Conservation (phyloP, 1,140 invertebrate genomes). For the Pantala flavescens region DNA sequence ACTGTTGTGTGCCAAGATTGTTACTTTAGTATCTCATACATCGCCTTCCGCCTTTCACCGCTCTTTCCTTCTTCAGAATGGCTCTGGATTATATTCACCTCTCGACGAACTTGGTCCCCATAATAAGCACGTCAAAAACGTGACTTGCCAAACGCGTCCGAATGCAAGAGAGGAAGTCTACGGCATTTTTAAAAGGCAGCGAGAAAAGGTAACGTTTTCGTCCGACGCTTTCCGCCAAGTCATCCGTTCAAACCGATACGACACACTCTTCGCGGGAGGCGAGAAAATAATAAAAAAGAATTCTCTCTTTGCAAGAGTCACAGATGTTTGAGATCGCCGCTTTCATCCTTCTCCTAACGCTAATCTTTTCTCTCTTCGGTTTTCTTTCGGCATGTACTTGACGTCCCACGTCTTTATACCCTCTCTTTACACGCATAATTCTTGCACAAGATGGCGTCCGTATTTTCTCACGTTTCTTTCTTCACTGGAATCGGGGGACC, state of each 20-base stretch:
- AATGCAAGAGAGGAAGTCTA: not conserved
- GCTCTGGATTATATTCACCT: too few relatives aligned
- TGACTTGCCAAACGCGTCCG: not conserved
- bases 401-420: too few relatives aligned
- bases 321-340: not conserved
- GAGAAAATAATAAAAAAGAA: not conserved
- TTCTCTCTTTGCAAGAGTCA: not conserved
- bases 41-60: too few relatives aligned
- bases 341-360: not conserved
- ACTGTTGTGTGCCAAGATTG: too few relatives aligned
- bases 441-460: too few relatives aligned
- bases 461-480: too few relatives aligned
- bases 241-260: not conserved
- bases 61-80: too few relatives aligned
- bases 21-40: too few relatives aligned
- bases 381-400: too few relatives aligned
- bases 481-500: too few relatives aligned
- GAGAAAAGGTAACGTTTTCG: not conserved
- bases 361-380: not conserved
- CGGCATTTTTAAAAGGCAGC: not conserved
- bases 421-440: too few relatives aligned
- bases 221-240: not conserved
- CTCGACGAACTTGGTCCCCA: too few relatives aligned
- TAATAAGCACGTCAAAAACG: not conserved
- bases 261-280: not conserved